phyloP scores from a whole-genome alignment of 2,797 vertebrate species.

The Orestias chungarensis region DNA sequence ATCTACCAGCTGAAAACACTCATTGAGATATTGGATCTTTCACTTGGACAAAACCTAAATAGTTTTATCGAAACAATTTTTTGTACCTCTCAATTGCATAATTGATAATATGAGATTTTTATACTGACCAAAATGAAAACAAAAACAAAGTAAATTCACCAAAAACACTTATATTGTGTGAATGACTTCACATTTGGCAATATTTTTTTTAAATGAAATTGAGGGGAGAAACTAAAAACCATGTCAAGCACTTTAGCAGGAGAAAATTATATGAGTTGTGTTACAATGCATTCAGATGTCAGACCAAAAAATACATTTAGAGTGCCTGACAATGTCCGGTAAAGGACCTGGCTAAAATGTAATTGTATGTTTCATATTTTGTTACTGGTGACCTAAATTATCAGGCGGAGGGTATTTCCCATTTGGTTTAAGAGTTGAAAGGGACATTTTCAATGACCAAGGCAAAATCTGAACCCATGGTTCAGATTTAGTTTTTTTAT shows the following conservation, averaged over 20 bases:
- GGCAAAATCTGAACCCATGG: not conserved
- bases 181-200: slow-evolving; percentile 1
- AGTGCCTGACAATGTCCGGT: not conserved
- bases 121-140: not conserved
- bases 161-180: slow-evolving; percentile 4
- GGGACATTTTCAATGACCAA: not conserved
- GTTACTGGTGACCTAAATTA: not conserved
- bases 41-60: not conserved
- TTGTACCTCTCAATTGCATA: not conserved
- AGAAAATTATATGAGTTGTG: slow-evolving; percentile 23
- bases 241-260: slow-evolving; percentile 25
- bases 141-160: not conserved
- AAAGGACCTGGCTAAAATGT: not conserved
- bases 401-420: slow-evolving; percentile 14
- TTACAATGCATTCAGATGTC: slow-evolving; percentile 25
- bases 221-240: not conserved
- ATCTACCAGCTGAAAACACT: too few relatives aligned
- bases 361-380: not conserved
- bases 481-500: not conserved
- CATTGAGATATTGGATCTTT: not conserved
- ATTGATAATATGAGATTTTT: not conserved
- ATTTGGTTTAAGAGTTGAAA: not conserved
- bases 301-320: not conserved
- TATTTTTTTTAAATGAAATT: slow-evolving; percentile 8
- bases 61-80: not conserved